These are phyloP conservation scores for Zophobas morio DNA, from an alignment of 1,140 invertebrate genomes.

Conservation along the genomic window DNA sequence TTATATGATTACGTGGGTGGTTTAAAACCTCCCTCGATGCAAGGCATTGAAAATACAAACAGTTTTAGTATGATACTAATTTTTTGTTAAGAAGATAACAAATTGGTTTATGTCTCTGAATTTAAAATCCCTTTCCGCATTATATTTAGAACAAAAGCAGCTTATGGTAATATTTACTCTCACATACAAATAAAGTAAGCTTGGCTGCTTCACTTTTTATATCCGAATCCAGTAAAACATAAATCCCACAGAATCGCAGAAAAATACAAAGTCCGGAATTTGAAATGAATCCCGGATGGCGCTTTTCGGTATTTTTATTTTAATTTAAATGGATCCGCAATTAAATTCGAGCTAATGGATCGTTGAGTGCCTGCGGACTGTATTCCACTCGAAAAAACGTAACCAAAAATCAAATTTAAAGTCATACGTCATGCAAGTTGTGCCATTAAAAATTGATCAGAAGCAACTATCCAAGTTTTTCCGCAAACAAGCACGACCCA, in stretches of 20 bases:
- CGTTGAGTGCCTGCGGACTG: not conserved
- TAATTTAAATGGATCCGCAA: constrained; percentile 12
- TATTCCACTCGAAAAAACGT: not conserved
- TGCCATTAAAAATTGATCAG: not conserved
- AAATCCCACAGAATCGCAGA: not conserved
- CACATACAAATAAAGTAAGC: no score
- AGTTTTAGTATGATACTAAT: no score
- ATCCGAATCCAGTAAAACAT: not conserved
- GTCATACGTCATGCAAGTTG: not conserved
- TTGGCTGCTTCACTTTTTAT: no score
- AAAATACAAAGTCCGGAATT: not conserved
- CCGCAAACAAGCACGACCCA: not conserved
- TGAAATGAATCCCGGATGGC: not conserved
- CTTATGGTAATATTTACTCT: no score
- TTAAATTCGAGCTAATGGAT: constrained; percentile 14
- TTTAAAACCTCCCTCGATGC: no score
- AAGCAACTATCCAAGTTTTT: not conserved
- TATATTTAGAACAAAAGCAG: no score
- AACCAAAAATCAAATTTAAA: constrained; percentile 5
- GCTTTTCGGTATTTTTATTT: constrained; percentile 9
- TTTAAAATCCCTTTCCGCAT: no score
- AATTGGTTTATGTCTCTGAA: no score
- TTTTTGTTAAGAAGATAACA: no score
- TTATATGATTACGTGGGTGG: no score
- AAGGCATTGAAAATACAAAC: no score